Evolutionary conservation across 1,140 invertebrate genomes (phyloP).

Genomic region (Drosophila ficusphila): DNA sequence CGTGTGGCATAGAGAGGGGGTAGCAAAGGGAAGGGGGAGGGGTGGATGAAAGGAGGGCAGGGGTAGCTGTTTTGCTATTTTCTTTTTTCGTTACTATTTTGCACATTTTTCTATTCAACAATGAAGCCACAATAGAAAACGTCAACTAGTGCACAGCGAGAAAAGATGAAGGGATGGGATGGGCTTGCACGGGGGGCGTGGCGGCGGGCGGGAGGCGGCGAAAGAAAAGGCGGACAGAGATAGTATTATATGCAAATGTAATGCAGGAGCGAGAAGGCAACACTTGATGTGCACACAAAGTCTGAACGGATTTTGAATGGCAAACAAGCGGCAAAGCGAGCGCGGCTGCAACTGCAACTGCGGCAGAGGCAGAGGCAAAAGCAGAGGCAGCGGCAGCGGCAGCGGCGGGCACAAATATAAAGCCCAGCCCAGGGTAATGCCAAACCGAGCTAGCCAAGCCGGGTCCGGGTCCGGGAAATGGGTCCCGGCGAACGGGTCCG

Average conservation of each 20-base stretch:
- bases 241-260: conserved; percentile 53
- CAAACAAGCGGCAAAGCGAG: conserved; percentile 72
- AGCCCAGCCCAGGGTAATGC: conserved; percentile 47
- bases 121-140: conserved; percentile 81
- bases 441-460: conserved; percentile 34
- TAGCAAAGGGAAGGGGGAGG: neutral
- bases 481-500: neutral
- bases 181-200: neutral
- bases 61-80: conserved; percentile 72
- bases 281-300: conserved; percentile 73
- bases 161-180: conserved; percentile 14
- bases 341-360: conserved; percentile 15
- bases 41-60: conserved; percentile 1
- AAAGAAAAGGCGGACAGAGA: conserved; percentile 49
- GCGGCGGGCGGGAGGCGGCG: neutral
- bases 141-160: conserved; percentile 71
- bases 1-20: conserved; percentile 45
- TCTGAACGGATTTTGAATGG: conserved; percentile 82
- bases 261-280: conserved; percentile 65
- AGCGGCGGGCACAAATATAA: conserved; percentile 38
- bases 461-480: neutral
- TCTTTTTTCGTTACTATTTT: conserved; percentile 76
- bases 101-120: conserved; percentile 83
- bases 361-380: neutral
- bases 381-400: neutral